These are phyloP conservation scores for Phenacoccus solenopsis DNA, from an alignment of 1,140 invertebrate genomes.

Conservation along the genomic window DNA sequence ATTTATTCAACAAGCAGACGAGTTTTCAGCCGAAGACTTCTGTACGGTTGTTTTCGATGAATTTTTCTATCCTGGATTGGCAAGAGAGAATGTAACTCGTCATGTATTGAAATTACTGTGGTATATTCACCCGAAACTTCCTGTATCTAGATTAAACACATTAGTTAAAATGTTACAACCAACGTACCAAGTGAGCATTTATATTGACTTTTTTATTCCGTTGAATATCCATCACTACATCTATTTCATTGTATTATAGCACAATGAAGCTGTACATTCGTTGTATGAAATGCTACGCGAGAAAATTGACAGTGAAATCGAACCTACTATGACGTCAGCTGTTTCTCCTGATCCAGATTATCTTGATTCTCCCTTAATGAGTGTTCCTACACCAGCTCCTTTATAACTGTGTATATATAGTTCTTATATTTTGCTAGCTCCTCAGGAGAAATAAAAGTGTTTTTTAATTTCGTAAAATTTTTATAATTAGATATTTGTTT, in stretches of 20 bases:
- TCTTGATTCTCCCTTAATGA: constrained; percentile 70
- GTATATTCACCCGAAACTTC: constrained; percentile 81
- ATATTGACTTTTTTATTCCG: not conserved
- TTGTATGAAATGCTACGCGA: constrained; percentile 63
- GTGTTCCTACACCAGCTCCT: constrained; percentile 68
- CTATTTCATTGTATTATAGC: constrained; percentile 36
- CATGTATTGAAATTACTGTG: constrained; percentile 85
- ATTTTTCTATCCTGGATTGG: constrained; percentile 81
- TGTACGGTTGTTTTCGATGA: constrained; percentile 93
- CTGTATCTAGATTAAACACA: constrained; percentile 59
- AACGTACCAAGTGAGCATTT: constrained; percentile 41
- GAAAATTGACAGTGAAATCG: constrained; percentile 59
- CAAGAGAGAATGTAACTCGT: constrained; percentile 80
- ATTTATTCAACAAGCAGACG: constrained; percentile 77
- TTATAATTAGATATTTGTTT: too few species aligned
- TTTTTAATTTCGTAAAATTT: too few species aligned
- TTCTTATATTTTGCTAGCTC: too few species aligned
- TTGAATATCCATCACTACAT: not conserved
- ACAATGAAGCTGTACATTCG: constrained; percentile 71
- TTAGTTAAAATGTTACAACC: constrained; percentile 80
- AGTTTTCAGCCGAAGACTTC: constrained; percentile 87
- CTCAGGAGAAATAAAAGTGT: too few species aligned
- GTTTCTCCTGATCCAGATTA: constrained; percentile 47
- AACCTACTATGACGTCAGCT: constrained; percentile 41
- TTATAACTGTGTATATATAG: too few species aligned